These are phyloP conservation scores for Trematocara stigmaticum DNA, from an alignment of 2,113 vertebrate genomes.

Conservation along the genomic window DNA sequence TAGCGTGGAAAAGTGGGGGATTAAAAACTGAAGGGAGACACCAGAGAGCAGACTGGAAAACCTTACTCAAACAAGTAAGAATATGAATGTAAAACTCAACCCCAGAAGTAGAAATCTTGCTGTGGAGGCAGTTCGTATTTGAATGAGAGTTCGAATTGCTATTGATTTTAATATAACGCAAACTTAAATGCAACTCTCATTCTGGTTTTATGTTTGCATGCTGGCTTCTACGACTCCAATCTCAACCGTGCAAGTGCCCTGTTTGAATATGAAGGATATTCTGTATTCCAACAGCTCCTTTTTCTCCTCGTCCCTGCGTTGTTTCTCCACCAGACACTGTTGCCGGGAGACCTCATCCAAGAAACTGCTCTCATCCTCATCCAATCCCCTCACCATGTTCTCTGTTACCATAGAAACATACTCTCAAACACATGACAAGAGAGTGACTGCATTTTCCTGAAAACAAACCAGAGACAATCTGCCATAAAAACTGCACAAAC, in stretches of 20 bases:
- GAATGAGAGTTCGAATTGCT: neutral
- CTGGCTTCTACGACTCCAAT: neutral
- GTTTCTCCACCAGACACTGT: slow-evolving; percentile 91
- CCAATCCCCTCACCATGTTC: slow-evolving; percentile 98
- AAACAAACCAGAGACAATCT: neutral
- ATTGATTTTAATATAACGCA: neutral
- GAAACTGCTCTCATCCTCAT: slow-evolving; percentile 93
- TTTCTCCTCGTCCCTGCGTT: slow-evolving; percentile 90
- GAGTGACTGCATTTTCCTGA: neutral
- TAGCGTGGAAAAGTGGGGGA: neutral
- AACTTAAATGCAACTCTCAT: neutral
- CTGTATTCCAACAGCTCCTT: slow-evolving; percentile 90
- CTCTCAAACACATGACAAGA: slow-evolving; percentile 20
- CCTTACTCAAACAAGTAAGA: neutral
- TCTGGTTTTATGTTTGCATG: neutral
- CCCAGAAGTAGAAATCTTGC: neutral
- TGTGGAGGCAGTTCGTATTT: neutral
- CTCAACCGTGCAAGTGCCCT: neutral
- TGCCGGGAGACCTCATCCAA: slow-evolving; percentile 96
- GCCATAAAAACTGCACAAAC: neutral
- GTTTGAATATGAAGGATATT: slow-evolving; percentile 81
- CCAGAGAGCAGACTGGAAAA: neutral
- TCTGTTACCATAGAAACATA: slow-evolving; percentile 76
- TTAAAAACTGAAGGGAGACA: neutral
- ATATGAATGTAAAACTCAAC: neutral